A percentile compares a stretch with the other conserved stretches of the same genome.
Evolutionary conservation across 2,888 invertebrate genomes (phyloP).

Genomic region (Melinaea marsaeus): DNA sequence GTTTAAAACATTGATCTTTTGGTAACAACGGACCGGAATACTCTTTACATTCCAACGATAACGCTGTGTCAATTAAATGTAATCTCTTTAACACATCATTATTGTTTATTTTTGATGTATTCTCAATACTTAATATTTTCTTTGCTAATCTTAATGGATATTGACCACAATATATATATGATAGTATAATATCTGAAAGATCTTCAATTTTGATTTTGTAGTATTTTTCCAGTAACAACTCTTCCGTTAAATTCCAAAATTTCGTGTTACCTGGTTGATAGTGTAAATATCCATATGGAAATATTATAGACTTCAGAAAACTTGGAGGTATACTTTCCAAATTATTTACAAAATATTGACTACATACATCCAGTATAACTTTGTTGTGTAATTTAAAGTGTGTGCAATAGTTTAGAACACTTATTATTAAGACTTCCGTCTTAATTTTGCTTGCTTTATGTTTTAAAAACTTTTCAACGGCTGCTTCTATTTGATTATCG

Average conservation of each 20-base stretch:
- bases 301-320: conserved; percentile 76
- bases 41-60: conserved; percentile 79
- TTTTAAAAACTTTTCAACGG: conserved; percentile 80
- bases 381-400: conserved; percentile 77
- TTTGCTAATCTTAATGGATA: conserved; percentile 79
- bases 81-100: conserved; percentile 70
- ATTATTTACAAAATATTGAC: conserved; percentile 75
- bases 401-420: conserved; percentile 80
- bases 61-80: conserved; percentile 80
- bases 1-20: conserved; percentile 70
- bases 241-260: conserved; percentile 79
- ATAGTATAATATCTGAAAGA: conserved; percentile 78
- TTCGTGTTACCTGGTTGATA: conserved; percentile 70
- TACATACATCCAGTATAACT: conserved; percentile 76
- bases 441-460: conserved; percentile 67
- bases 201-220: conserved; percentile 76
- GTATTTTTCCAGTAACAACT: conserved; percentile 74
- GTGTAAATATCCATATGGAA: conserved; percentile 80
- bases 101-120: conserved; percentile 76
- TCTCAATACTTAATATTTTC: conserved; percentile 79
- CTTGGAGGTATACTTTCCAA: conserved; percentile 66
- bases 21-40: conserved; percentile 79
- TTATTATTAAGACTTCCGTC: conserved; percentile 76
- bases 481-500: conserved; percentile 76
- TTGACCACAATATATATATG: conserved; percentile 80